phyloP scores from a whole-genome alignment of 2,113 vertebrate genomes.

The Steatornis caripensis region DNA sequence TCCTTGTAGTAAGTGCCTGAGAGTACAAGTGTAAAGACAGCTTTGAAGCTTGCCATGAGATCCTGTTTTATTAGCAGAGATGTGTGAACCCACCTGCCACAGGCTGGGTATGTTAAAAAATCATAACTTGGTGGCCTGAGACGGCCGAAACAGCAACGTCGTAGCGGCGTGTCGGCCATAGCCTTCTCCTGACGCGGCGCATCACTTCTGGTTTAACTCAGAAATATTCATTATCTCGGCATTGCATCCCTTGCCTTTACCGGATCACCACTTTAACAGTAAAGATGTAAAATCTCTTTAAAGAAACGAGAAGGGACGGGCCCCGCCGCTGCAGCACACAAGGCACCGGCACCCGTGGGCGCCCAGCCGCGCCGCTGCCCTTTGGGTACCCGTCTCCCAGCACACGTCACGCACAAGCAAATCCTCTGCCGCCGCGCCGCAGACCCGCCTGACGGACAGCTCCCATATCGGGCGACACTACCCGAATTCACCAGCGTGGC shows the following conservation, averaged over 20 bases:
- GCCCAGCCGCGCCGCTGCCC: background rate
- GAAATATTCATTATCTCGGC: background rate
- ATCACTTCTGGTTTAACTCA: background rate
- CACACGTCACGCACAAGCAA: background rate
- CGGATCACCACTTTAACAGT: background rate
- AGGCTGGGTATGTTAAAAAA: slow-evolving; percentile 9
- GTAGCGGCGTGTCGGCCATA: background rate
- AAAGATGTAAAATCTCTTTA: background rate
- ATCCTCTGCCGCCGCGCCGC: fast-evolving
- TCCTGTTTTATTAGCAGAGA: slow-evolving; percentile 49
- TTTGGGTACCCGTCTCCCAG: fast-evolving
- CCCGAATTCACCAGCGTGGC: background rate
- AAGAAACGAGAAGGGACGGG: background rate
- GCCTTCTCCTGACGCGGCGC: fast-evolving
- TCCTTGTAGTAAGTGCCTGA: slow-evolving; percentile 38
- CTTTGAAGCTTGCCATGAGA: slow-evolving; percentile 49
- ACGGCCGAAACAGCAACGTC: background rate
- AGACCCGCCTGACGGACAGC: background rate
- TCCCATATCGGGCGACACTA: background rate
- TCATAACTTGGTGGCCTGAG: background rate
- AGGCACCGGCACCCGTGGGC: fast-evolving
- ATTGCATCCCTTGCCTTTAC: background rate
- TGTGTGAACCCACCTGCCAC: slow-evolving; percentile 12
- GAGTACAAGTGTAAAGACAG: slow-evolving; percentile 24
- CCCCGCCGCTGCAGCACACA: fast-evolving